phyloP scores from a whole-genome alignment of 1,140 invertebrate genomes.

The Steinernema khuongi region DNA sequence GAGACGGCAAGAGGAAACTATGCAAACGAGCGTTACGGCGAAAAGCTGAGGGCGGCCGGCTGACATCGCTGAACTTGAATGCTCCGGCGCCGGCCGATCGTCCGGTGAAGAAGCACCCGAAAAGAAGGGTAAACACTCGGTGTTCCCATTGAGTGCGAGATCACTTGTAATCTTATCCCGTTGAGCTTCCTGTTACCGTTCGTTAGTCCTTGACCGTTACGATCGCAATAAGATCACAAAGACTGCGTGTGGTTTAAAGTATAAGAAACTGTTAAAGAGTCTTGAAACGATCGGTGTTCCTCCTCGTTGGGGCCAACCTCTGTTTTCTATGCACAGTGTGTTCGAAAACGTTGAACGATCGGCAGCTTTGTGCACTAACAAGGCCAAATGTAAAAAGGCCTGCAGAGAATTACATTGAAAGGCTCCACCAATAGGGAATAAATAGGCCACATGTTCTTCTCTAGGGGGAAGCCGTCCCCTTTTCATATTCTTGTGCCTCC shows the following conservation, averaged over 20 bases:
- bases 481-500: no score
- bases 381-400: no score
- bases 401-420: no score
- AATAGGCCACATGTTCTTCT: no score
- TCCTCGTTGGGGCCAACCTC: no score
- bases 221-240: not conserved
- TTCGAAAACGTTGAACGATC: no score
- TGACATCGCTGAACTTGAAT: not conserved
- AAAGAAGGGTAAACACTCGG: not conserved
- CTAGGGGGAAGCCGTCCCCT: no score
- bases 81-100: not conserved
- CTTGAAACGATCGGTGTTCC: no score
- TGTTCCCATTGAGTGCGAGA: conserved; percentile 16
- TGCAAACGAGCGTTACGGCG: not conserved
- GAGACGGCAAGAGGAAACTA: not conserved
- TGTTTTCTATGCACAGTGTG: no score
- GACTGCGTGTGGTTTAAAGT: not conserved
- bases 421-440: no score
- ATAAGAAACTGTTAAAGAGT: no score
- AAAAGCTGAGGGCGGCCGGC: not conserved
- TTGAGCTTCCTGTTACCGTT: not conserved
- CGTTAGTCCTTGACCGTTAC: not conserved
- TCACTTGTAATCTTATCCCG: conserved; percentile 11
- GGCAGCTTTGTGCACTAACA: no score
- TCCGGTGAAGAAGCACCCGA: not conserved